Evolutionary conservation across 2,888 invertebrate species (phyloP), one percentile per base, ranked within the genome.

Genomic region (Zygothrica quintamaculata): DNA sequence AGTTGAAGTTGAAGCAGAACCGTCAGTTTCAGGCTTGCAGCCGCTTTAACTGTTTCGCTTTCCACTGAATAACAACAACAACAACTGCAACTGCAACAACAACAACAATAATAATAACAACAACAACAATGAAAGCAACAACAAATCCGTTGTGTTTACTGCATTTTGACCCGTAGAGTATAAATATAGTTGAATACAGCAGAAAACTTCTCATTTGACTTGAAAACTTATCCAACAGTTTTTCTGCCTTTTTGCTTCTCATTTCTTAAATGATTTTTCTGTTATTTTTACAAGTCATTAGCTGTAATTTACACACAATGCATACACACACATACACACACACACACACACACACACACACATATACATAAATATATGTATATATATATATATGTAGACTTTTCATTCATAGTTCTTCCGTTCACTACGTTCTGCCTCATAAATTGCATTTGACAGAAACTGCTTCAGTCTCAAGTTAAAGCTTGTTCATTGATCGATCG

Each of bases 201-300:
- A 56, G 66, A 66, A 59, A 60, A 59, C 72, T 68, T 40, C 44
- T 34, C 31, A 4, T 42, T 34, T 57, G 57, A 53, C 53, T 73
- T 65, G 50, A 42, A 51, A 64, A 57, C 43, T 59, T 65, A 64
- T 66, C 57, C 56, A n/a, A 48, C 29, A 16, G 18, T 31, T 51
- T 48, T 46, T 47, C 53, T 26, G 18, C 5, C 18, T 22, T 36
- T 11, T 39, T 51, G 12, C 25, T 46, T 42, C 40, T 15, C 43
- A 37, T 50, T 43, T 50, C 15, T 43, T 36, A 48, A 42, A 48
- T 67, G 51, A 50, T 31, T 64, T 69, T 59, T 70, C 48, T 60
- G 65, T 64, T 77, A 70, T 86, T 84, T 86, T 77, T 72, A 81
- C 79, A 81, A 81, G 87, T 84, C 87, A 84, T 84, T 86, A 87